Evolutionary conservation across 1,140 invertebrate species (phyloP), one percentile per base, ranked within the genome.

Genomic region (Pissodes strobi): DNA sequence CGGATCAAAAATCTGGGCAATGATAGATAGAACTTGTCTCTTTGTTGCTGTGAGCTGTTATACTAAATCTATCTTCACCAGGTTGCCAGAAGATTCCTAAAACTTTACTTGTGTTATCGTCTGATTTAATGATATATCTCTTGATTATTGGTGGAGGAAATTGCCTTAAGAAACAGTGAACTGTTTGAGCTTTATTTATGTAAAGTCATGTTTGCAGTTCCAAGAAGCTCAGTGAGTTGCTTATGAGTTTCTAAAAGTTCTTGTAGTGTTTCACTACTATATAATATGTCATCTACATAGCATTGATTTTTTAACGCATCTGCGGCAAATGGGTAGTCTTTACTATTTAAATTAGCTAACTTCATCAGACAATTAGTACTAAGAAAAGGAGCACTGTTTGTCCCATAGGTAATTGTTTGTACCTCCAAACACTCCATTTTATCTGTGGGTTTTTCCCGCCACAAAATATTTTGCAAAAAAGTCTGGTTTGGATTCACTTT

Each of bases 351-450:
- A 0, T 46, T 18, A 0, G 77, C 72, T 22, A 79, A 41, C 51
- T 77, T 67, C 17, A 70, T 53, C 0, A 78, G 38, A 10, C 55
- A 68, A 25, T 71, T 25, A 0, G 70, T 72, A 0, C 77, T 74
- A 8, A 75, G 43, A 60, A 69, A 79, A 0, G 77, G 72, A 17
- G 77, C 74, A 41, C 45, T 55, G 3, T 69, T 68, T 10, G 69
- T 73, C 1, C 78, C 78, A 59, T 74, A 82, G 0, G 76, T 79
- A 2, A 80, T 69, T 0, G 75, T 79, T n/a, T 52, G 57, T 0
- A 80, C 34, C 48, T 68, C 68, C 66, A 67, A 78, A 12, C 66
- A 67, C 22, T 49, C 61, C 0, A 79, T 48, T 1, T 57, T 19
- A 22, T 77, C 57, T 19, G 46, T 53, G 0, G 53, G 64, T 2